These are phyloP conservation scores for Atta texana DNA, from an alignment of 1,140 invertebrate species.

Conservation along the genomic window DNA sequence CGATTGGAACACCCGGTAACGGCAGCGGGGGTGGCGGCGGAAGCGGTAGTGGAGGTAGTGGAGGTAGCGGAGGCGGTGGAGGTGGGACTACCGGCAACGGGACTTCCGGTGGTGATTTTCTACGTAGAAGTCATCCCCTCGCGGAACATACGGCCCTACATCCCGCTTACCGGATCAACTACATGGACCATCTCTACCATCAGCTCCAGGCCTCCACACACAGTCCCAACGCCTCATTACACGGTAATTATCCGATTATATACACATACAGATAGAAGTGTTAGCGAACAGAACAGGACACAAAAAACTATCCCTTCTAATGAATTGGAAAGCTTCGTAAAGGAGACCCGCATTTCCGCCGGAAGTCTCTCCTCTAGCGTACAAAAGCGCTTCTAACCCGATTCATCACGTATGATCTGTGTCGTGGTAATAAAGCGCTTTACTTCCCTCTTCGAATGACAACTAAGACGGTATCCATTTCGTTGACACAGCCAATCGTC, in stretches of 20 bases:
- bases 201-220: conserved; percentile 86
- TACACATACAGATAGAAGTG: not conserved
- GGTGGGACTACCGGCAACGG: conserved; percentile 80
- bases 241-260: conserved; percentile 80
- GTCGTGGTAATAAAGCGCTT: conserved; percentile 17
- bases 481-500: not conserved
- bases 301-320: not conserved
- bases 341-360: conserved; percentile 83
- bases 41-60: conserved; percentile 73
- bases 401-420: conserved; percentile 20
- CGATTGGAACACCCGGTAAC: conserved; percentile 82
- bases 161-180: conserved; percentile 86
- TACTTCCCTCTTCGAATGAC: conserved; percentile 31
- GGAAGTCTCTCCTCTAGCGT: conserved; percentile 75
- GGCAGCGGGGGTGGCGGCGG: conserved; percentile 78
- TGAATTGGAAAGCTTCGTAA: conserved; percentile 19
- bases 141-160: conserved; percentile 85
- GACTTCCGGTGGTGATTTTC: conserved; percentile 83
- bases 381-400: conserved; percentile 31
- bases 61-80: conserved; percentile 77
- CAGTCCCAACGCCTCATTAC: conserved; percentile 87
- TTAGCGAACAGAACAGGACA: not conserved
- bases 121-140: conserved; percentile 85
- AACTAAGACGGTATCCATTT: not conserved
- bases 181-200: conserved; percentile 86